phyloP scores from a whole-genome alignment of 2,113 vertebrate genomes.

The Ovibos moschatus region DNA sequence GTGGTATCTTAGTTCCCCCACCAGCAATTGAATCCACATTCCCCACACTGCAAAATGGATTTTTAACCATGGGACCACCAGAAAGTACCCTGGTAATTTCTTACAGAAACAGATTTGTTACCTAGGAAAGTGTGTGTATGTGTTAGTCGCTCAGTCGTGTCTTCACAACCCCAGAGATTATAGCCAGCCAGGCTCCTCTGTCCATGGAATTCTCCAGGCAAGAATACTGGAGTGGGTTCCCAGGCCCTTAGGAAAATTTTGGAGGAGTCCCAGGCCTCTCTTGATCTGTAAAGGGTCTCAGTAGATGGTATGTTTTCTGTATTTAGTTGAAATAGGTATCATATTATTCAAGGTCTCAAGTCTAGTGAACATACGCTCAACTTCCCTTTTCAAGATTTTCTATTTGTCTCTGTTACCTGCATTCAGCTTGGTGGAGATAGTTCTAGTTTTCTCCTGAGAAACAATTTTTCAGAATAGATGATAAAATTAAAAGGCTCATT shows the following conservation, averaged over 20 bases:
- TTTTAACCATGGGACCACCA: neutral
- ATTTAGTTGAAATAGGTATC: neutral
- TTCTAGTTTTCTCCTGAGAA: neutral
- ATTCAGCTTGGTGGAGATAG: neutral
- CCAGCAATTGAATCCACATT: neutral
- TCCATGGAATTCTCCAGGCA: neutral
- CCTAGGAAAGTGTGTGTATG: neutral
- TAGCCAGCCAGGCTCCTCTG: neutral
- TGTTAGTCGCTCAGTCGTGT: neutral
- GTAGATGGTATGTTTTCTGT: neutral
- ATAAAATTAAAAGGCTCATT: neutral
- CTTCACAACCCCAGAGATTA: neutral
- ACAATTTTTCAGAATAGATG: neutral
- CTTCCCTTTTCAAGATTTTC: neutral
- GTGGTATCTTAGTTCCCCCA: neutral
- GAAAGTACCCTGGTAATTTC: neutral
- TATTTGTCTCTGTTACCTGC: neutral
- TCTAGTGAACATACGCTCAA: neutral
- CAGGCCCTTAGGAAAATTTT: neutral
- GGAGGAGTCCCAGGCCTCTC: neutral
- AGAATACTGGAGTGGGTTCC: neutral
- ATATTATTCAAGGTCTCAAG: neutral
- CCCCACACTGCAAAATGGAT: neutral
- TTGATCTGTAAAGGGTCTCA: neutral
- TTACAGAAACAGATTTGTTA: neutral